phyloP scores from a whole-genome alignment of 2,113 vertebrate genomes.

The Micromys minutus region DNA sequence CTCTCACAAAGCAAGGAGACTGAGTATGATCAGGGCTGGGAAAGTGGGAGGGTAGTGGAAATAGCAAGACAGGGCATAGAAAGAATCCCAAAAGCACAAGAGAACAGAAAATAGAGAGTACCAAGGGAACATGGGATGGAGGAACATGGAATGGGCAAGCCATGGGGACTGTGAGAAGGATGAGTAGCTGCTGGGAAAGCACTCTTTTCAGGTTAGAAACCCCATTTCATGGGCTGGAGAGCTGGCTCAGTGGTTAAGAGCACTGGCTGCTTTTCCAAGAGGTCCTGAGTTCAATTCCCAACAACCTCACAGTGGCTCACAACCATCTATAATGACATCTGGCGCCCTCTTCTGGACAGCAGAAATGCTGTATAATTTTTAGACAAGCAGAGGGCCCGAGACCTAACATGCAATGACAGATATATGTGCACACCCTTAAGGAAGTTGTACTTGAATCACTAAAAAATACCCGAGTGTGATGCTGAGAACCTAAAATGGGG shows the following conservation, averaged over 20 bases:
- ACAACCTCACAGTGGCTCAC: no score
- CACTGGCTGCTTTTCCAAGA: no score
- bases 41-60: background rate
- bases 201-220: background rate
- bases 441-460: background rate
- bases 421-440: background rate
- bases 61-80: background rate
- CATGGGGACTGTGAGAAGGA: background rate
- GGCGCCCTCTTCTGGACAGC: no score
- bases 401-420: background rate
- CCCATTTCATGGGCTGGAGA: no score
- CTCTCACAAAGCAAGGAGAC: background rate
- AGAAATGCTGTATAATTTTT: no score
- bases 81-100: background rate
- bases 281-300: no score
- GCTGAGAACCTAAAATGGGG: background rate
- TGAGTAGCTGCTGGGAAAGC: background rate
- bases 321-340: no score
- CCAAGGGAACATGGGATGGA: background rate
- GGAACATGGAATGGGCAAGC: background rate
- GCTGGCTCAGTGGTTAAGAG: no score
- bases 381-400: background rate
- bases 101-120: background rate
- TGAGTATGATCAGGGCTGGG: background rate
- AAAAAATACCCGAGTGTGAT: background rate